Evolutionary conservation across 2,113 vertebrate species (phyloP).

Genomic region (Microcebus tavaratra): DNA sequence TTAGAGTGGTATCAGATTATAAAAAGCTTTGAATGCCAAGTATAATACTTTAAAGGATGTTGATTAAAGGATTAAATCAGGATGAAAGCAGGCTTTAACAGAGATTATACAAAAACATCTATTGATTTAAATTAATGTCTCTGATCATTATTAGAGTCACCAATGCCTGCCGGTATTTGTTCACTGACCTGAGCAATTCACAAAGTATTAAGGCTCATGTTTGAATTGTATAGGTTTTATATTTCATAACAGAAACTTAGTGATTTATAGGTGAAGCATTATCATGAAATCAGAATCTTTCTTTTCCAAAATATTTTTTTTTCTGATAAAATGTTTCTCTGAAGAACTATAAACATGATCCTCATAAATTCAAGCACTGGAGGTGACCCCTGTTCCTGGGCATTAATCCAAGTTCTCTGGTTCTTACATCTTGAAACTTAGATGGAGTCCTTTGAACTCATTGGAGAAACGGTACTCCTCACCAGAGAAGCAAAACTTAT

Average conservation of each 20-base stretch:
- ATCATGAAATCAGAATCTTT: conserved; percentile 30
- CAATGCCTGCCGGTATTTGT: neutral
- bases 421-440: conserved; percentile 33
- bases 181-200: neutral
- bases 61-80: neutral
- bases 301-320: conserved; percentile 7
- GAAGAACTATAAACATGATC: neutral
- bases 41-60: neutral
- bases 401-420: conserved; percentile 23
- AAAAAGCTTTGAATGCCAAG: neutral
- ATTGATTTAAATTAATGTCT: conserved; percentile 10
- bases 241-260: conserved; percentile 11
- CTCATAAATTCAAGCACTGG: neutral
- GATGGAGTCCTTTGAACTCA: neutral
- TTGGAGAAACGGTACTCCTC: neutral
- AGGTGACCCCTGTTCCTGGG: neutral
- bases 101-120: conserved; percentile 2
- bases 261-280: neutral
- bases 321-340: conserved; percentile 33
- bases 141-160: conserved; percentile 1
- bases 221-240: neutral
- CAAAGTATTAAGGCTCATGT: neutral
- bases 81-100: conserved; percentile 14
- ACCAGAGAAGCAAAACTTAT: neutral
- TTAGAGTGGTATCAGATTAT: neutral